Evolutionary conservation across 2,888 invertebrate species (phyloP).

Genomic region (Latheticus oryzae): DNA sequence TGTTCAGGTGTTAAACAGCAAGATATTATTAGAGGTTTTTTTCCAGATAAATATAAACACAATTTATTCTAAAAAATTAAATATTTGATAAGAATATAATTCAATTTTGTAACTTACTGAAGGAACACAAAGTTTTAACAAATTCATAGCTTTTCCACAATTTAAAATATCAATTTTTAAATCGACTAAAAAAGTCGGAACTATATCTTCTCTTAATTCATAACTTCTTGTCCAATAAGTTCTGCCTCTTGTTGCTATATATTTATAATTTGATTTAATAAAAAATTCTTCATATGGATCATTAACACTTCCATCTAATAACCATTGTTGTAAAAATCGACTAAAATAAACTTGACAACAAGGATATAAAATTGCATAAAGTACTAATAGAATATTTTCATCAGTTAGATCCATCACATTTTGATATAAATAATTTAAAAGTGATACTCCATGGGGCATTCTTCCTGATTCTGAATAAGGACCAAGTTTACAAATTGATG

Average conservation of each 20-base stretch:
- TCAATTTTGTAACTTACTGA: constrained; percentile 68
- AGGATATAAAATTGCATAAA: constrained; percentile 66
- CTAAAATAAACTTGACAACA: constrained; percentile 64
- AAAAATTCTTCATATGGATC: constrained; percentile 89
- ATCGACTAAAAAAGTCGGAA: constrained; percentile 77
- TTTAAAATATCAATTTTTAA: constrained; percentile 75
- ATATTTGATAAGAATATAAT: constrained; percentile 8
- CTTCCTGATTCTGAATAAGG: constrained; percentile 55
- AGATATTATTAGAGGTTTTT: constrained; percentile 58
- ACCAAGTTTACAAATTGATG: constrained; percentile 69
- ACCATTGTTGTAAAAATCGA: constrained; percentile 83
- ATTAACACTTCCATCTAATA: constrained; percentile 85
- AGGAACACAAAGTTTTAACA: constrained; percentile 77
- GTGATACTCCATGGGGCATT: constrained; percentile 68
- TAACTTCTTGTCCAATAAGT: constrained; percentile 78
- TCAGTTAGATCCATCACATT: constrained; percentile 72
- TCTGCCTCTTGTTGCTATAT: constrained; percentile 72
- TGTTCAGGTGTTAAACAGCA: constrained; percentile 61
- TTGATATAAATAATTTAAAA: constrained; percentile 75
- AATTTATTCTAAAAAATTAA: constrained; percentile 56
- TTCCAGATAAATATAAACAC: constrained; percentile 58
- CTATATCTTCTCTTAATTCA: constrained; percentile 66
- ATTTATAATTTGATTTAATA: constrained; percentile 76
- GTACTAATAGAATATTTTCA: constrained; percentile 68
- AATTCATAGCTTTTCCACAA: constrained; percentile 80